Percentiles rank a stretch among this genome's conserved stretches.
Conservation (phyloP, 2,113 vertebrate genomes). For the Eidolon helvum region DNA sequence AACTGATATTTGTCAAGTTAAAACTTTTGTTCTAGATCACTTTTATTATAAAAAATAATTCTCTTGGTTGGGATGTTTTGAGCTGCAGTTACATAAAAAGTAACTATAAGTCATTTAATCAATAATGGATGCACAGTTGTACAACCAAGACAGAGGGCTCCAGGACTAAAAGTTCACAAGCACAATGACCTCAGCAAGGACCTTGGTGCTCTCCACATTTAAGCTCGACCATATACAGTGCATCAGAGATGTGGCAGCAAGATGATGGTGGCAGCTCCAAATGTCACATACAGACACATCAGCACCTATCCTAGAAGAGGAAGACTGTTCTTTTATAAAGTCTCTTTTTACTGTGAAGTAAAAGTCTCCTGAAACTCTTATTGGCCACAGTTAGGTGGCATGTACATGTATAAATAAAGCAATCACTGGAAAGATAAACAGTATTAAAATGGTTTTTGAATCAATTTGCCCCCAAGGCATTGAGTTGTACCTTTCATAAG, state of each 20-base stretch:
- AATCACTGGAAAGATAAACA: neutral
- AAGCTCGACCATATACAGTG: neutral
- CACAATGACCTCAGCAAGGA: neutral
- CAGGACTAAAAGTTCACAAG: neutral
- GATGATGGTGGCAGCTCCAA: neutral
- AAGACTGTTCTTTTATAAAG: neutral
- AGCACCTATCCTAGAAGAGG: neutral
- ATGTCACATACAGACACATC: neutral
- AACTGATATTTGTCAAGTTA: neutral
- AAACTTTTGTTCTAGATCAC: neutral
- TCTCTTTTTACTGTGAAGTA: neutral
- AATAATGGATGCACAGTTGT: neutral
- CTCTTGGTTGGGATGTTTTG: neutral
- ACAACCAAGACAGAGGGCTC: neutral
- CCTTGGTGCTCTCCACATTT: neutral
- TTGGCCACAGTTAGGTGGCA: neutral
- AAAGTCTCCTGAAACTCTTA: neutral
- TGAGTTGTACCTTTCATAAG: neutral
- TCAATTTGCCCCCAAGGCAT: too few species aligned
- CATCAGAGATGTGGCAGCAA: neutral
- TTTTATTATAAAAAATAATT: slow-evolving; percentile 32
- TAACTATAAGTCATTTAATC: neutral
- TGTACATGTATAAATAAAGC: neutral
- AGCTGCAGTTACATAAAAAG: neutral
- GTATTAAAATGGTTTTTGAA: neutral